Evolutionary conservation across 2,113 vertebrate genomes (phyloP).

Genomic region (Micronycteris hirsuta): DNA sequence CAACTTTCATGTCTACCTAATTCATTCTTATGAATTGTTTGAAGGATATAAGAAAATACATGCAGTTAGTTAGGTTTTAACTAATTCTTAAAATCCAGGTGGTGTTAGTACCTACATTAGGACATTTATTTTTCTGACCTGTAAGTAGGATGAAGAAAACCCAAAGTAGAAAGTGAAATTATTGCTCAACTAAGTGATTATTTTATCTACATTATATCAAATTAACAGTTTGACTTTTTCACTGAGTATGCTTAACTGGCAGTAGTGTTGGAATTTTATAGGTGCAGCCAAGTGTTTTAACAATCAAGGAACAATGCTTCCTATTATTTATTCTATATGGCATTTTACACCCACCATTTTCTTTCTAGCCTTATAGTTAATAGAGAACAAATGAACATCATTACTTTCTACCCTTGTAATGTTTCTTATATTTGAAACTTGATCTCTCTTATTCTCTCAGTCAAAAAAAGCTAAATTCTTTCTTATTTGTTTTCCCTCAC

Average conservation of each 20-base stretch:
- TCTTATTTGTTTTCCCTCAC: not conserved
- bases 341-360: not conserved
- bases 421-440: not conserved
- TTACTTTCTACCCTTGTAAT: not conserved
- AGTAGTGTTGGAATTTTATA: not conserved
- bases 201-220: not conserved
- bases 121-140: not conserved
- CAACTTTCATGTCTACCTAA: not conserved
- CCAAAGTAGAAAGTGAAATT: not conserved
- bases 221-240: not conserved
- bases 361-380: not conserved
- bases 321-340: not conserved
- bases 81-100: slow-evolving; percentile 5
- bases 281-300: not conserved
- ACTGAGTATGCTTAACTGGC: not conserved
- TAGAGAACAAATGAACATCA: not conserved
- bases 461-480: not conserved
- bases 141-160: not conserved
- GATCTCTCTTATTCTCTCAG: not conserved
- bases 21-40: not conserved
- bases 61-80: slow-evolving; percentile 23
- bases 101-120: not conserved
- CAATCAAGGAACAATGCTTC: not conserved
- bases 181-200: not conserved
- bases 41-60: not conserved